A percentile compares a stretch with the other conserved stretches of the same genome.
Evolutionary conservation across 1,140 invertebrate species (phyloP).

Genomic region (Hycleus cichorii): DNA sequence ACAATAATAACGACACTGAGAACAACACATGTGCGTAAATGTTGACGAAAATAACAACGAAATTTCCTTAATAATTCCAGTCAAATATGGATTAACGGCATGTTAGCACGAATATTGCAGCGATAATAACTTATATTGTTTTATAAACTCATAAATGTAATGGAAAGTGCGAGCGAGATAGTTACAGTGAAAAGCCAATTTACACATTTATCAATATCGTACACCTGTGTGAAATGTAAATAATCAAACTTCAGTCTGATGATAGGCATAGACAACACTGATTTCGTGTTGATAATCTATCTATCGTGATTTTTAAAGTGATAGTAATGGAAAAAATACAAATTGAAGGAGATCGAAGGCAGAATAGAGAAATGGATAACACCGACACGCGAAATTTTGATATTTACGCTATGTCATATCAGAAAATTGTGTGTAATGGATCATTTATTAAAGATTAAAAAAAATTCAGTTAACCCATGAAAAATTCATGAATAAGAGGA

Average conservation of each 20-base stretch:
- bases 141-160: slow-evolving; percentile 15
- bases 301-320: too few species aligned
- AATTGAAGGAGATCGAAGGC: too few species aligned
- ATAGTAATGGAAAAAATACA: too few species aligned
- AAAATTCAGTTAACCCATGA: too few species aligned
- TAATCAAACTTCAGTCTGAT: slow-evolving; percentile 2
- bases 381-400: too few species aligned
- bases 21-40: slow-evolving; percentile 9
- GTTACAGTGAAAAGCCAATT: not conserved
- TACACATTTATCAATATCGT: slow-evolving; percentile 8
- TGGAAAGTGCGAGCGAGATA: not conserved
- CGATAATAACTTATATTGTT: slow-evolving; percentile 15
- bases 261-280: not conserved
- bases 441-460: too few species aligned
- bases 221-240: slow-evolving; percentile 8
- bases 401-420: too few species aligned
- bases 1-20: too few species aligned
- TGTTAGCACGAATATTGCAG: slow-evolving; percentile 9
- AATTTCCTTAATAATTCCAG: slow-evolving; percentile 12
- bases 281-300: slow-evolving; percentile 5
- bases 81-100: slow-evolving; percentile 6
- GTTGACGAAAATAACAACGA: slow-evolving; percentile 6
- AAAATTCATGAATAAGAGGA: too few species aligned
- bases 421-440: too few species aligned
- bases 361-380: too few species aligned